Base-by-base conservation (phyloP, 2,113 vertebrate species). In the Bucco capensis region DNA sequence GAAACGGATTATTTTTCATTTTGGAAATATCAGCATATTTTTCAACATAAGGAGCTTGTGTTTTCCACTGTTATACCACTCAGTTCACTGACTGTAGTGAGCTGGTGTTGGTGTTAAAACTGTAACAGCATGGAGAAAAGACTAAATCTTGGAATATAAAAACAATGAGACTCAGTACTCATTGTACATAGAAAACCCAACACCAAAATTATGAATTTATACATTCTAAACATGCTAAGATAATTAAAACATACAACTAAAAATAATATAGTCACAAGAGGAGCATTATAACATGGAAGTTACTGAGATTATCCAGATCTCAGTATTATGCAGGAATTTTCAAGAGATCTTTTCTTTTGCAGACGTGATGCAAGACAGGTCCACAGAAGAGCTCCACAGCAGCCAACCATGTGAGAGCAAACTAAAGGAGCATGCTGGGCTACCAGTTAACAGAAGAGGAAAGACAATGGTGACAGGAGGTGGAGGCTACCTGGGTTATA, bases 381-480 rank as follows among this genome's bases (percentile, higher is more conserved):
- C 12, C 97, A 79, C 7, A 57, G 97, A 38, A 81, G 94, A 22
- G 8, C 83, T 89, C 13, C 91, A 72, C 54, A 54, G 89, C 64
- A 94, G 90, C 85, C 96, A 70, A 30, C 15, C 14, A n/a, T 25
- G 8, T 27, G 90, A 57, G 92, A 89, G 91, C 90, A 94, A 54
- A 35, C 87, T 3, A 37, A 46, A 21, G 0, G 58, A 95, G 56
- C 79, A 84, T 17, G 27, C 81, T 15, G 91, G 67, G 21, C 35
- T 58, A 3, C 28, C 23, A 14, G 53, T 42, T 17, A 33, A 35
- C 11, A n/a, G 77, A 4, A 24, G 46, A 58, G 92, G 79, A 13
- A 99, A 96, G 96, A 97, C 98, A 25, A 19, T 99, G 94, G 98
- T 99, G 86, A 99, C 99, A 0, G 99, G 99, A 75, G 99, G 99